Conservation (phyloP, 2,888 invertebrate genomes). For the Malthinus flaveolus region DNA sequence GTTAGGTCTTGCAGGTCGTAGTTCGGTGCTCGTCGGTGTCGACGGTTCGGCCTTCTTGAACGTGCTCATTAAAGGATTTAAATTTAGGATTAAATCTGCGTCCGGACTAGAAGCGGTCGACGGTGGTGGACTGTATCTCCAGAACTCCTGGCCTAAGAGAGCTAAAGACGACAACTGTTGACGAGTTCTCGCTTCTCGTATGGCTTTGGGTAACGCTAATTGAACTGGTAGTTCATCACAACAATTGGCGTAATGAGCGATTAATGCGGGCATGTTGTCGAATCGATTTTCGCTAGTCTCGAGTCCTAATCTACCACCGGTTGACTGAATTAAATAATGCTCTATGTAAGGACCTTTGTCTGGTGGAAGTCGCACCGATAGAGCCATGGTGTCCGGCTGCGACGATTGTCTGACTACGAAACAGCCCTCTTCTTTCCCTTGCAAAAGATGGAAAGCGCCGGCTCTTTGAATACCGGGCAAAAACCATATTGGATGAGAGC, state of each 20-base stretch:
- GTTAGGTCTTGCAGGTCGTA: slow-evolving; percentile 76
- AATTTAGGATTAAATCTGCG: slow-evolving; percentile 72
- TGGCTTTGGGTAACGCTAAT: slow-evolving; percentile 80
- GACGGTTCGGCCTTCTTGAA: slow-evolving; percentile 67
- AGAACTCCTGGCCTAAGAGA: slow-evolving; percentile 85
- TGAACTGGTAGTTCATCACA: slow-evolving; percentile 94
- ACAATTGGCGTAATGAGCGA: slow-evolving; percentile 92
- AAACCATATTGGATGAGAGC: slow-evolving; percentile 96
- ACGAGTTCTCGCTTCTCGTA: slow-evolving; percentile 85
- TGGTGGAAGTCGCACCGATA: slow-evolving; percentile 86
- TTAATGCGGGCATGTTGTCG: slow-evolving; percentile 87
- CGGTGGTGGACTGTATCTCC: slow-evolving; percentile 60
- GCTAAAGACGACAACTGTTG: slow-evolving; percentile 90
- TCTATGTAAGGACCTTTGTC: slow-evolving; percentile 91
- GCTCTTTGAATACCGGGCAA: slow-evolving; percentile 90
- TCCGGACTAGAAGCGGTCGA: slow-evolving; percentile 57
- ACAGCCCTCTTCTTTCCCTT: slow-evolving; percentile 92
- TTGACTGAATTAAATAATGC: slow-evolving; percentile 92
- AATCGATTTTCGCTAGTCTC: slow-evolving; percentile 95
- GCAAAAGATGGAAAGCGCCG: slow-evolving; percentile 90
- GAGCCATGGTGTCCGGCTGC: slow-evolving; percentile 91
- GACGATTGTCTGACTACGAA: slow-evolving; percentile 95
- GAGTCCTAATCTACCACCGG: slow-evolving; percentile 77
- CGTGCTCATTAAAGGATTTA: slow-evolving; percentile 75
- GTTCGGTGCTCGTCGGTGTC: slow-evolving; percentile 54